phyloP scores from a whole-genome alignment of 2,888 invertebrate genomes.

The Eretmocerus hayati region DNA sequence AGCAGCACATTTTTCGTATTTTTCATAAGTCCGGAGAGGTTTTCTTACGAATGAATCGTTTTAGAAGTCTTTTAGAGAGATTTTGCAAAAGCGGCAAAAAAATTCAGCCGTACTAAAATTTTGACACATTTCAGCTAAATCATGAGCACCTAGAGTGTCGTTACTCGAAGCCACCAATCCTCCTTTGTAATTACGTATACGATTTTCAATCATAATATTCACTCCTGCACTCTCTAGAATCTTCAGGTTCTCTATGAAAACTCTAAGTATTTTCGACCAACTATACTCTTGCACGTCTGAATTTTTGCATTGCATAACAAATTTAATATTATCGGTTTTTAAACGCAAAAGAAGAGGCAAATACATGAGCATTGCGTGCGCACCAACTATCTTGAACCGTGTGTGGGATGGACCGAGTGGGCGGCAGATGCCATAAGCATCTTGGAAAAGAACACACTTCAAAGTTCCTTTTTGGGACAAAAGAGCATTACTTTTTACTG shows the following conservation, averaged over 20 bases:
- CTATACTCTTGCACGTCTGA: not conserved
- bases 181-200: not conserved
- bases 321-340: not conserved
- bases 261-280: not conserved
- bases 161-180: not conserved
- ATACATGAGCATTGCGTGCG: not conserved
- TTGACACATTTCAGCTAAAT: too few species aligned
- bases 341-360: not conserved
- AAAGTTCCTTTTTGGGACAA: too few species aligned
- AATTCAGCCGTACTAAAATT: not conserved
- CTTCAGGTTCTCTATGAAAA: not conserved
- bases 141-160: not conserved
- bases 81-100: not conserved
- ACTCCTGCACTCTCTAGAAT: not conserved
- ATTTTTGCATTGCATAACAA: not conserved
- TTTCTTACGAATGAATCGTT: not conserved
- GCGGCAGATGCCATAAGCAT: too few species aligned
- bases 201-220: not conserved
- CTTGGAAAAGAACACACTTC: too few species aligned
- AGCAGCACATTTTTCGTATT: not conserved
- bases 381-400: not conserved
- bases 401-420: too few species aligned
- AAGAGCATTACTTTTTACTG: too few species aligned
- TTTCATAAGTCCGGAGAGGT: not conserved
- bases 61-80: not conserved